Evolutionary conservation across 2,888 invertebrate genomes (phyloP), one percentile per base, ranked within the genome.

Genomic region (Phalangium opilio): DNA sequence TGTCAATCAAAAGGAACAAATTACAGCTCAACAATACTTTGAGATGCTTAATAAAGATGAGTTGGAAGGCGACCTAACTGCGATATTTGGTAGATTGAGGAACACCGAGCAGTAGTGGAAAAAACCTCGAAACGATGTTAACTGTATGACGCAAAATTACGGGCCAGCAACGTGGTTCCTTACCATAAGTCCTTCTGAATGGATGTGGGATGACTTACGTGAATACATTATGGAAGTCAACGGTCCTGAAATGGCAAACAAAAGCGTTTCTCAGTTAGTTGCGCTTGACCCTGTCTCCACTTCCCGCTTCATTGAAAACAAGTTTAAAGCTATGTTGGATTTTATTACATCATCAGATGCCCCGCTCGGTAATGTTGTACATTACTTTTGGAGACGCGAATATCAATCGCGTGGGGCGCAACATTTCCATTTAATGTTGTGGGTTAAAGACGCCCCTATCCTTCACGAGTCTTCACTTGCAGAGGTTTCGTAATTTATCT

Each of bases 131-230:
- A 44, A 44, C 11, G 36, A 44, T 18, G 10, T 36, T 15, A 44
- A 35, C 20, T 34, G 18, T 17, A 34, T 44, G 44, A 33, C 17
- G 3, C 3, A 11, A 4, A 14, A 17, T 17, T 44, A 44, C 19
- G 44, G 44, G 8, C n/a, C 44, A 17, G 20, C 35, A 10, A 44
- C 44, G 33, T 36, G n/a, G 10, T 35, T 21, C 35, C 34, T 35
- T 33, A 44, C 44, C n/a, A 10, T 44, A 11, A 44, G 35, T 44
- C 34, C 44, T 18, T 11, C 7, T 35, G 44, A 44, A 35, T 44
- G 18, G 32, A 32, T 33, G 14, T 44, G 43, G 43, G 34, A 36
- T 7, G 38, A 38, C 14, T 38, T 38, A n/a, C 17, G 2, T 18
- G 10, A 38, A 38, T 38, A 38, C 14, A 12, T 38, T 12, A 15